Conservation (phyloP, 1,140 invertebrate species). For the Drosophila simulans region DNA sequence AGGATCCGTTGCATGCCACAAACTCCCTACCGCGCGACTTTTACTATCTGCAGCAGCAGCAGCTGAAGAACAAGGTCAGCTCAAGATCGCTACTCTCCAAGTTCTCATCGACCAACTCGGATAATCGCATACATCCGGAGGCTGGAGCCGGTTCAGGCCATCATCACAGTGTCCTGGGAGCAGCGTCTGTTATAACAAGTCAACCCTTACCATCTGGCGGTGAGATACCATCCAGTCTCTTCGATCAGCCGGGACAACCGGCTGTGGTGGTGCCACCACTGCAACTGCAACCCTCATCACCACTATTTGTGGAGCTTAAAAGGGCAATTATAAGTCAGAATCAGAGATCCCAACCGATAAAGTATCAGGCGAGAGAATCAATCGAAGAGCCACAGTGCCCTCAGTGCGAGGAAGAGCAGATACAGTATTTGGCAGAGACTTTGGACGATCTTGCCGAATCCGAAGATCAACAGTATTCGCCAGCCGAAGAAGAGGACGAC, state of each 20-base stretch:
- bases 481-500: slow-evolving; percentile 29
- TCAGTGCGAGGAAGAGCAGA: slow-evolving; percentile 47
- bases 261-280: slow-evolving; percentile 23
- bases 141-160: slow-evolving; percentile 24
- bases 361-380: background rate
- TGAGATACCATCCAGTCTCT: slow-evolving; percentile 50
- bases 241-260: slow-evolving; percentile 59
- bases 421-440: slow-evolving; percentile 21
- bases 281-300: slow-evolving; percentile 46
- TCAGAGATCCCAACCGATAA: slow-evolving; percentile 3
- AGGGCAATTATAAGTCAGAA: slow-evolving; percentile 68
- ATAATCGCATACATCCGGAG: slow-evolving; percentile 81
- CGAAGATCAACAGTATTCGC: slow-evolving; percentile 24
- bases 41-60: slow-evolving; percentile 81
- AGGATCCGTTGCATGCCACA: slow-evolving; percentile 77
- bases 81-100: slow-evolving; percentile 72
- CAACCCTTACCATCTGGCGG: slow-evolving; percentile 56
- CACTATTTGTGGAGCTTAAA: slow-evolving; percentile 70
- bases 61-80: slow-evolving; percentile 78
- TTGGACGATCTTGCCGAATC: slow-evolving; percentile 27
- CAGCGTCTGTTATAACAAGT: slow-evolving; percentile 66
- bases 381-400: slow-evolving; percentile 37
- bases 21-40: slow-evolving; percentile 79
- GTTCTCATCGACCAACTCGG: slow-evolving; percentile 73
- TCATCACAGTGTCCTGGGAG: slow-evolving; percentile 45